These are phyloP conservation scores for Polypedilum pembai DNA, from an alignment of 1,140 invertebrate species.

Conservation along the genomic window DNA sequence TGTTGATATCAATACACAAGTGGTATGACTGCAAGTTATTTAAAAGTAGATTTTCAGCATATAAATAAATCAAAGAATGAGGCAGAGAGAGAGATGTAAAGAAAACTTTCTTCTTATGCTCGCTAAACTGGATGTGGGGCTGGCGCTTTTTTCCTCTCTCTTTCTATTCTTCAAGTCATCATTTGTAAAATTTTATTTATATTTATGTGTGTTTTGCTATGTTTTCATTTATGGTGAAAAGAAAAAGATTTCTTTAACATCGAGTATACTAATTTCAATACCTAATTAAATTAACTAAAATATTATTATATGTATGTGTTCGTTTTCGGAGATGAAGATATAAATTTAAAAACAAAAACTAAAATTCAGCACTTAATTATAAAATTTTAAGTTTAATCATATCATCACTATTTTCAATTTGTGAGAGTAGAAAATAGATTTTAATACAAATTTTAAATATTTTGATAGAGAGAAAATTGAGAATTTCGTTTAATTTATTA, in stretches of 20 bases:
- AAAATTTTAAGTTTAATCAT: no score
- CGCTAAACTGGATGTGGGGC: slow-evolving; percentile 23
- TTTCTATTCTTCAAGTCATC: not conserved
- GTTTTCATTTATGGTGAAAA: slow-evolving; percentile 19
- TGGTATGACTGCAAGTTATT: not conserved
- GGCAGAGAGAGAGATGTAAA: not conserved
- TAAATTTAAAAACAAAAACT: no score
- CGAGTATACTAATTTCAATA: not conserved
- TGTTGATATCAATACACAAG: no score
- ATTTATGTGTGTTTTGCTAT: not conserved
- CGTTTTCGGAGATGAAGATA: not conserved
- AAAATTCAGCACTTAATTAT: no score
- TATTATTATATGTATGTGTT: slow-evolving; percentile 21
- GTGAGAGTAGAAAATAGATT: no score
- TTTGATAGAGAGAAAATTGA: no score
- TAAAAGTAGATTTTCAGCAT: not conserved
- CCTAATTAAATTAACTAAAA: slow-evolving; percentile 25
- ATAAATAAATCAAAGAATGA: not conserved
- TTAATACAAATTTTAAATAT: no score
- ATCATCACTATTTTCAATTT: no score
- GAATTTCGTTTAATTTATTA: no score
- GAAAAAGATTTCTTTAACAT: slow-evolving; percentile 20
- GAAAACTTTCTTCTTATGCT: slow-evolving; percentile 20
- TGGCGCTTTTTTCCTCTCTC: not conserved
- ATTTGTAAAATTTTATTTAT: no score